Evolutionary conservation across 2,797 vertebrate species (phyloP).

Genomic region (Neomorphus geoffroyi): DNA sequence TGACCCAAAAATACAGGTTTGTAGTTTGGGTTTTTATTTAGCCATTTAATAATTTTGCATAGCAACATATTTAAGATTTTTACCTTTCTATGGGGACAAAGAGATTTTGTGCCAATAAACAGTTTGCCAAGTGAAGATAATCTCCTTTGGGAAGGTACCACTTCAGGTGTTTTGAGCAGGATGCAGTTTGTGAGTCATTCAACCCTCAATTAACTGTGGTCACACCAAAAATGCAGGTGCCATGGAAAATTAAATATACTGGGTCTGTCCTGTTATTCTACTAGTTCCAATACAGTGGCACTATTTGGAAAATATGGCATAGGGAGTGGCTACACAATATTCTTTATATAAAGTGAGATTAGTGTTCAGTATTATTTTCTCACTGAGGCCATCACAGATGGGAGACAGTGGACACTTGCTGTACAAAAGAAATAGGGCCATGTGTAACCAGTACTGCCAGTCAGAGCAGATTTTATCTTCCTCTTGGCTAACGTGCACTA

Average conservation of each 20-base stretch:
- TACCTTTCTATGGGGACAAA: background rate
- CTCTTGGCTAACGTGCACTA: background rate
- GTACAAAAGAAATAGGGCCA: background rate
- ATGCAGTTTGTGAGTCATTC: background rate
- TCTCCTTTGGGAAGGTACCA: background rate
- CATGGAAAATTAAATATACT: background rate
- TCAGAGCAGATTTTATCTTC: background rate
- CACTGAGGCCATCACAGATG: background rate
- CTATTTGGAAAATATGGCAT: background rate
- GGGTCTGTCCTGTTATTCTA: background rate
- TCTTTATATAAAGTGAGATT: background rate
- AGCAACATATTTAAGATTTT: background rate
- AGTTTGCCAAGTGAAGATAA: background rate
- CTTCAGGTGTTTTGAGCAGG: background rate
- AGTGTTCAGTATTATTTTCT: background rate
- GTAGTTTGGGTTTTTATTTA: background rate
- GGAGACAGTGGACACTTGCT: background rate
- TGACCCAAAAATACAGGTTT: background rate
- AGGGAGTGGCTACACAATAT: background rate
- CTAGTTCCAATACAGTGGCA: background rate
- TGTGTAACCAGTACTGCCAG: background rate
- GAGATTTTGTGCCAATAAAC: background rate
- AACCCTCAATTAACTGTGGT: background rate
- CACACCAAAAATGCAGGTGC: background rate
- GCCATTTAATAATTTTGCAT: background rate